Conservation (phyloP, 2,888 invertebrate genomes). For the Oasisia sp. region DNA sequence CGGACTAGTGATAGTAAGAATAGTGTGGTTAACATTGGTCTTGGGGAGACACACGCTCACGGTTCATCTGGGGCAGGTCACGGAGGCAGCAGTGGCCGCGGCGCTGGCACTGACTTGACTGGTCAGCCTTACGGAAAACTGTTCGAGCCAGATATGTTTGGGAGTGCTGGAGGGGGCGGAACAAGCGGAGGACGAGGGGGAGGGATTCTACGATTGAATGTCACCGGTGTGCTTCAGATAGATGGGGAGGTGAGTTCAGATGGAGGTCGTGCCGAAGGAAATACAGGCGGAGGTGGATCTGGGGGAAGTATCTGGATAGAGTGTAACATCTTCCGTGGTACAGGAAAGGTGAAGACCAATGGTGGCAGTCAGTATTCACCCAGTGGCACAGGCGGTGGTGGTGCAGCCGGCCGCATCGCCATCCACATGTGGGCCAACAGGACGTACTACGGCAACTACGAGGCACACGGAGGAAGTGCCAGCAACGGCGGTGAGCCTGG, state of each 20-base stretch:
- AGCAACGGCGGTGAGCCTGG: conserved; percentile 44
- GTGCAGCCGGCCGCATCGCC: conserved; percentile 42
- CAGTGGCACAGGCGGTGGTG: not conserved
- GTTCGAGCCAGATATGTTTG: conserved; percentile 46
- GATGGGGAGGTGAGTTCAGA: conserved; percentile 49
- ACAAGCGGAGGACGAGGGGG: conserved; percentile 47
- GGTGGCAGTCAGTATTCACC: conserved; percentile 17
- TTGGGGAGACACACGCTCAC: conserved; percentile 41
- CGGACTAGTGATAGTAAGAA: conserved; percentile 39
- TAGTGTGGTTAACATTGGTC: conserved; percentile 44
- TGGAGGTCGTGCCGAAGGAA: conserved; percentile 43
- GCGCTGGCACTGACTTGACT: conserved; percentile 44
- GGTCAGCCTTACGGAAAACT: conserved; percentile 54
- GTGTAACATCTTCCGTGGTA: conserved; percentile 31
- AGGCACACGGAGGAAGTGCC: conserved; percentile 47
- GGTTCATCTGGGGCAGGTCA: conserved; percentile 54
- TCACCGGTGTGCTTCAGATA: conserved; percentile 45
- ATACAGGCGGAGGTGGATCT: conserved; percentile 49
- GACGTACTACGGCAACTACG: conserved; percentile 49
- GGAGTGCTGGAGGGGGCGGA: conserved; percentile 50
- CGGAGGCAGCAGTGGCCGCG: conserved; percentile 52
- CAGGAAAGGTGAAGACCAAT: not conserved
- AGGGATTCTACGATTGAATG: conserved; percentile 46
- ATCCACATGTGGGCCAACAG: conserved; percentile 49
- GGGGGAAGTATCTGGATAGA: conserved; percentile 50